Evolutionary conservation across 2,888 invertebrate genomes (phyloP).

Genomic region (Papilio gigon): DNA sequence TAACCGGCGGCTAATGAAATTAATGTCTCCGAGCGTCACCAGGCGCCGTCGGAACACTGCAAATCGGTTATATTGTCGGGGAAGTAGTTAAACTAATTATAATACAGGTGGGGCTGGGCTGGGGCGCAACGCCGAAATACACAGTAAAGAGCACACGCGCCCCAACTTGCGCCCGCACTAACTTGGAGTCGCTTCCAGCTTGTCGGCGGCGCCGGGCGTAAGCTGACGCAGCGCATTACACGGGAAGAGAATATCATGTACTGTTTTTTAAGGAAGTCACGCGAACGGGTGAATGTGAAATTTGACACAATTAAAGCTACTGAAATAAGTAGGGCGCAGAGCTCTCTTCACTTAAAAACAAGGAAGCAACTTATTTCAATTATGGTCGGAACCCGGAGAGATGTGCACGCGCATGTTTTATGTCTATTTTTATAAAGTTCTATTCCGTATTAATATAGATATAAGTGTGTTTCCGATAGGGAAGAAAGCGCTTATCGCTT

Average conservation of each 20-base stretch:
- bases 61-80: conserved; percentile 33
- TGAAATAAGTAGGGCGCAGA: no score
- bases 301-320: no score
- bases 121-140: conserved; percentile 62
- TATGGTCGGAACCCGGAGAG: no score
- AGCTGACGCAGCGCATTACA: conserved; percentile 47
- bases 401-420: no score
- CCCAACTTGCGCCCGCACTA: conserved; percentile 62
- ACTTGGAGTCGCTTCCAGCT: conserved; percentile 65
- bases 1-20: conserved; percentile 1
- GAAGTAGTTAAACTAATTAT: conserved; percentile 74
- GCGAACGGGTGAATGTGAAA: no score
- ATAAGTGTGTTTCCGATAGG: not conserved
- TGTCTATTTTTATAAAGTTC: no score
- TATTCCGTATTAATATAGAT: no score
- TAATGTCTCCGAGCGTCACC: conserved; percentile 10
- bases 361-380: no score
- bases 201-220: conserved; percentile 42
- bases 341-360: no score
- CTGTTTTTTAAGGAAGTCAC: no score
- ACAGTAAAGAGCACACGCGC: conserved; percentile 69
- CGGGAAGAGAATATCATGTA: no score
- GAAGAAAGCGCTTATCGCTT: conserved; percentile 20
- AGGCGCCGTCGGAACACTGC: conserved; percentile 13
- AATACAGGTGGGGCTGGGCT: conserved; percentile 65